Evolutionary conservation across 2,888 invertebrate genomes (phyloP).

Genomic region (Megastigmus dorsalis): DNA sequence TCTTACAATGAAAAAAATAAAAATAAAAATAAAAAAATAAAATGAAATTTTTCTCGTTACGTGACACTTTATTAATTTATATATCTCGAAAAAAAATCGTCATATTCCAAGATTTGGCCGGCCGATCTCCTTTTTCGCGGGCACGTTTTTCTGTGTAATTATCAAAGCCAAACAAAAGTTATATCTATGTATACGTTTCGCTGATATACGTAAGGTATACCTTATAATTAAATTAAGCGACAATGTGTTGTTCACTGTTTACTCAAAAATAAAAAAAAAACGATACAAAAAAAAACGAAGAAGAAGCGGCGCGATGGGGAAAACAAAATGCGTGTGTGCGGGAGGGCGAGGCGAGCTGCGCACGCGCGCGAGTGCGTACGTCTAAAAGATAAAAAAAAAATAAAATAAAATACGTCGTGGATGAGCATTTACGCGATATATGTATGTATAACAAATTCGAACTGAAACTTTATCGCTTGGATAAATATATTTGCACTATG

Average conservation of each 20-base stretch:
- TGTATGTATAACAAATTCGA: conserved; percentile 34
- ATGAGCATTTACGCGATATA: conserved; percentile 5
- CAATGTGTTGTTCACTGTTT: conserved; percentile 48
- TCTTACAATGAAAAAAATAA: conserved; percentile 22
- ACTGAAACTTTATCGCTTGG: conserved; percentile 45
- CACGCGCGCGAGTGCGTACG: too few species aligned
- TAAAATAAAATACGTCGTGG: not conserved
- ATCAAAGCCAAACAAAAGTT: conserved; percentile 40
- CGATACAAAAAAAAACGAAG: conserved; percentile 22
- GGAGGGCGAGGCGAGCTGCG: too few species aligned
- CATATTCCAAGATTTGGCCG: conserved; percentile 38
- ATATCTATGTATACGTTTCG: conserved; percentile 48
- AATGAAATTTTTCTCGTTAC: conserved; percentile 16
- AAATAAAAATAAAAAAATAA: conserved; percentile 4
- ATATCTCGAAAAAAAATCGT: conserved; percentile 16
- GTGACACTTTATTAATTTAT: conserved; percentile 24
- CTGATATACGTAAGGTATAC: conserved; percentile 49
- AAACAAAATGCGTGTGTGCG: too few species aligned
- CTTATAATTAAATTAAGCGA: conserved; percentile 47
- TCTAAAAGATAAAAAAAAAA: not conserved
- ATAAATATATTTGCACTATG: conserved; percentile 41
- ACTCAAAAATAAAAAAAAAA: conserved; percentile 43
- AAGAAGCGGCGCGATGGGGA: not conserved
- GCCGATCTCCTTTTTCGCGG: conserved; percentile 33
- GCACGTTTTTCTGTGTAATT: conserved; percentile 46